Evolutionary conservation across 2,888 invertebrate genomes (phyloP).

Genomic region (Chouioia cunea): DNA sequence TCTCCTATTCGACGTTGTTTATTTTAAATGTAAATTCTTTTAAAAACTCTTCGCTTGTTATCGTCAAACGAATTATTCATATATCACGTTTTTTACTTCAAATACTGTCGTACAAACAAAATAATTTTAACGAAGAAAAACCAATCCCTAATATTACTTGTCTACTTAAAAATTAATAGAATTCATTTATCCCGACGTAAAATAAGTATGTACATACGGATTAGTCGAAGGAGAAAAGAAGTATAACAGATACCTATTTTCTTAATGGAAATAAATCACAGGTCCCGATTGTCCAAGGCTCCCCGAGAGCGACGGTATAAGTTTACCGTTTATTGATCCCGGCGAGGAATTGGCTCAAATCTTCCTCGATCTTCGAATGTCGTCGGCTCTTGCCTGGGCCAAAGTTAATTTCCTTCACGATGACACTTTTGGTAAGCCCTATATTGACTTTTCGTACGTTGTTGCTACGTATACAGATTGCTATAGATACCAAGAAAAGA

Average conservation of each 20-base stretch:
- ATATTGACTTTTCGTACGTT: no score
- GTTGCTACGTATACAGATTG: no score
- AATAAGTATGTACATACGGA: constrained; percentile 16
- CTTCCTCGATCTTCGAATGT: constrained; percentile 79
- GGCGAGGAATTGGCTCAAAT: constrained; percentile 85
- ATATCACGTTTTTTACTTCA: no score
- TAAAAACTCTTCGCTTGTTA: no score
- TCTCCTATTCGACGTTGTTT: neutral
- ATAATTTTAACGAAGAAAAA: neutral
- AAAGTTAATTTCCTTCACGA: constrained; percentile 81
- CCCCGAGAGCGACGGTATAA: constrained; percentile 77
- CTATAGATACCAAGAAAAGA: no score
- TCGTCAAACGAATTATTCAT: neutral
- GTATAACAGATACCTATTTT: no score
- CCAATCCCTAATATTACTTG: neutral
- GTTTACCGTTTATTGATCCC: constrained; percentile 76
- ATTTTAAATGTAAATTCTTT: neutral
- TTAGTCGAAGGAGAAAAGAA: no score
- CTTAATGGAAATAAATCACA: constrained; percentile 50
- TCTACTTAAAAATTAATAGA: neutral
- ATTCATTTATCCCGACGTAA: neutral
- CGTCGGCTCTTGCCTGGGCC: constrained; percentile 78
- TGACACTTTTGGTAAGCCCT: constrained; percentile 75
- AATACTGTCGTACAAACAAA: no score
- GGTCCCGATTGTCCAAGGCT: constrained; percentile 85